Evolutionary conservation across 2,113 vertebrate genomes (phyloP), one percentile per base, ranked within the genome.

Genomic region (Ondatra zibethicus): DNA sequence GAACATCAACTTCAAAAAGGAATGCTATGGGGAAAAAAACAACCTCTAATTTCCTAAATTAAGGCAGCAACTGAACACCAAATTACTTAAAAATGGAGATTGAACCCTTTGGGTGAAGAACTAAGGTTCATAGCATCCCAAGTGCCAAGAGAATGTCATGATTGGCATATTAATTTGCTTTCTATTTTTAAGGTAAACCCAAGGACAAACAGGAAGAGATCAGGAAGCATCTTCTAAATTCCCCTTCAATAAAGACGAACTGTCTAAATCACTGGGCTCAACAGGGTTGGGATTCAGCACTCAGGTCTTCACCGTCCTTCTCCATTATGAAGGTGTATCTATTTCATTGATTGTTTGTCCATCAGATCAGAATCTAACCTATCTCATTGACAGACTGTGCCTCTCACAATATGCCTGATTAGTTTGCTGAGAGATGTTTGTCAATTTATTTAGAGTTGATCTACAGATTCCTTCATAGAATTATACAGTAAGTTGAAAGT

Each of bases 331-430:
- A 88, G 99, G 99, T 86, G 99, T 99, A 97, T 99, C 99, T n/a
- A 97, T 97, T 99, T 99, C 99, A 98, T 99, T 99, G 97, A 99
- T 99, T 33, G 99, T 99, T 95, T 99, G 99, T 95, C 99, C 99
- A 91, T 99, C 99, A 98, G 99, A 99, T 97, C 98, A 98, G 98
- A 99, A 99, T 81, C 98, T 98, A 97, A 99, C 99, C 98, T 99
- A 98, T 97, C 98, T 99, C 98, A 99, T 98, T 25, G 99, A 98
- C 98, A 99, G 98, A 61, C 99, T 99, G 99, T 99, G 97, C 91
- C 90, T 77, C 88, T 87, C 55, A 93, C 47, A 92, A 92, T 94
- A 93, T 68, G 52, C 82, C 36, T 97, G 78, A 92, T 91, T 91
- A 89, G 78, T 96, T 94, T 95, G 4, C 84, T 87, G n/a, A 87